Conservation (phyloP, 2,113 vertebrate species). For the Porphyrio hochstetteri region DNA sequence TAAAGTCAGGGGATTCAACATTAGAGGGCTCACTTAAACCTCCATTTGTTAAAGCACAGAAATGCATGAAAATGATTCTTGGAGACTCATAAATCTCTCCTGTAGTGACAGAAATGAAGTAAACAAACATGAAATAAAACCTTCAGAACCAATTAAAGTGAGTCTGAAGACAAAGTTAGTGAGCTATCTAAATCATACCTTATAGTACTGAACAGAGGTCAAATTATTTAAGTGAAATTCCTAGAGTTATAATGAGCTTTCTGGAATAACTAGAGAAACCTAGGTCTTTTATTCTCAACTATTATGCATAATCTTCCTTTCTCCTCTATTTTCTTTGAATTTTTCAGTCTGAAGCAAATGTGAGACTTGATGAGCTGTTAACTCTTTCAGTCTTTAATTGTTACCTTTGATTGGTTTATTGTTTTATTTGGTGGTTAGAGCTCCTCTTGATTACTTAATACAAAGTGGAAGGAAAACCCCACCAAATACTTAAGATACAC, state of each 20-base stretch:
- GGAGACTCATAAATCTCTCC: neutral
- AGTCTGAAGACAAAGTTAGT: neutral
- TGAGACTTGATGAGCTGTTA: neutral
- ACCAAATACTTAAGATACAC: neutral
- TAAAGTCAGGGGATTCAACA: neutral
- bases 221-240: neutral
- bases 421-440: slow-evolving; percentile 5
- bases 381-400: neutral
- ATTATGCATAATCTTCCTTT: neutral
- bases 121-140: neutral
- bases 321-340: neutral
- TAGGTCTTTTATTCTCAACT: neutral
- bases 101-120: neutral
- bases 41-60: neutral
- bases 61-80: neutral
- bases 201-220: neutral
- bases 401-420: neutral
- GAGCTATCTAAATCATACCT: neutral
- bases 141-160: neutral
- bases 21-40: neutral
- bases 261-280: neutral
- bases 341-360: neutral
- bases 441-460: neutral
- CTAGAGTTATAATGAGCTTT: neutral
- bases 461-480: neutral